Evolutionary conservation across 2,113 vertebrate genomes (phyloP).

Genomic region (Periophthalmus modestus): DNA sequence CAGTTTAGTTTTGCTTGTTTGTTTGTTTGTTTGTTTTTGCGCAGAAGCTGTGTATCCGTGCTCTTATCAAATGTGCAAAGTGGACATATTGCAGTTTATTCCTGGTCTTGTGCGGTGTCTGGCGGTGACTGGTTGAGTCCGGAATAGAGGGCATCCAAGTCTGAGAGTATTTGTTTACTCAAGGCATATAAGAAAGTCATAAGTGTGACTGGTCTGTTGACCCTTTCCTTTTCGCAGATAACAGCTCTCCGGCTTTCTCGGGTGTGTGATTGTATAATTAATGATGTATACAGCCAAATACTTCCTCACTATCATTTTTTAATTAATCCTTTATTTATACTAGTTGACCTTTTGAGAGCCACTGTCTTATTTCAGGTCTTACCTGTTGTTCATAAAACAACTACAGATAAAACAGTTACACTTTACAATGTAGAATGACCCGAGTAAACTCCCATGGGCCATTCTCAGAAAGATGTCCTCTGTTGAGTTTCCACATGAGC

Average conservation of each 20-base stretch:
- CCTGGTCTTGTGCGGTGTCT: neutral
- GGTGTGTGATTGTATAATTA: neutral
- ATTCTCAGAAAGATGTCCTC: neutral
- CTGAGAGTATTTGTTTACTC: conserved; percentile 9
- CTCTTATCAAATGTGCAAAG: neutral
- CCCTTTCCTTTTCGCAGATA: conserved; percentile 8
- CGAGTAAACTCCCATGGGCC: neutral
- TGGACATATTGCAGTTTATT: conserved; percentile 3
- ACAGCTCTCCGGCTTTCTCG: conserved; percentile 9
- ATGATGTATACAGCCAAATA: neutral
- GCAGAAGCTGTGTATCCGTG: neutral
- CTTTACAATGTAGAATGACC: neutral
- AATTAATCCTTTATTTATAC: neutral
- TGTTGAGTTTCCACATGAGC: neutral
- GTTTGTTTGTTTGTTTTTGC: neutral
- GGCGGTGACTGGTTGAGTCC: conserved; percentile 7
- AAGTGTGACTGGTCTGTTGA: conserved; percentile 36
- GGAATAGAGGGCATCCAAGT: conserved; percentile 14
- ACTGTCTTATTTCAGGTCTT: neutral
- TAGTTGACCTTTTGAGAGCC: neutral
- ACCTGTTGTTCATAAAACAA: too few relatives aligned
- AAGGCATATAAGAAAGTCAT: conserved; percentile 13
- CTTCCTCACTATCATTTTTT: neutral
- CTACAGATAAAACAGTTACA: too few relatives aligned
- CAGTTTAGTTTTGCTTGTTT: neutral